Base-by-base conservation (phyloP, 2,113 vertebrate species). In the Macquaria australasica region DNA sequence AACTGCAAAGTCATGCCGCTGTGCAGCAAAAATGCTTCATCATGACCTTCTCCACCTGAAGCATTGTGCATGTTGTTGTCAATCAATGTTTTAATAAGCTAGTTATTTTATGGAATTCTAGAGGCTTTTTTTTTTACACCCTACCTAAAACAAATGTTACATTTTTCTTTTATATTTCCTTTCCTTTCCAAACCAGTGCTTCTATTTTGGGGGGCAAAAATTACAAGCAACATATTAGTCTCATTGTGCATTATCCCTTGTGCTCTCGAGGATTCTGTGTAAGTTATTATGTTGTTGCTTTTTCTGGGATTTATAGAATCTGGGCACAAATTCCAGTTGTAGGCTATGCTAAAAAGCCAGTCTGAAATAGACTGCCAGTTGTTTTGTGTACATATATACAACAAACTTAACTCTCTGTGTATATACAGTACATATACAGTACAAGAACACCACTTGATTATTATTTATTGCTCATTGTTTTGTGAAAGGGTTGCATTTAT, bases 401-500 rank as follows among this genome's bases (percentile, higher is more conserved):
- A 91, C 92, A 86, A 93, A 82, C 64, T 62, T 88, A 92, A 91
- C 83, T 95, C 85, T 94, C 90, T 95, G 89, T 95, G 93, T 95
- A 93, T 93, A 94, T 95, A 96, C 87, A 91, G 90, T 93, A 95
- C 94, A 94, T 94, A 94, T 93, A 95, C 93, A 93, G 92, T 91
- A 91, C 91, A 93, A 94, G 89, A 88, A 94, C 94, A 94, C 89
- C 94, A 94, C 89, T 92, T 94, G 90, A 93, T 90, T 94, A 94
- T 95, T 96, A 95, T 96, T 96, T 95, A 96, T 96, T 96, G 91
- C 91, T 94, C 92, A 88, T 94, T 92, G 90, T 96, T 95, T 94
- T 95, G 94, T 96, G 93, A 95, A 95, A 95, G 91, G 94, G 93
- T 95, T 95, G 94, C 93, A 95, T 95, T 95, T 96, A 95, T 95